Evolutionary conservation across 2,888 invertebrate genomes (phyloP).

Genomic region (Megaustenia siamemsis): DNA sequence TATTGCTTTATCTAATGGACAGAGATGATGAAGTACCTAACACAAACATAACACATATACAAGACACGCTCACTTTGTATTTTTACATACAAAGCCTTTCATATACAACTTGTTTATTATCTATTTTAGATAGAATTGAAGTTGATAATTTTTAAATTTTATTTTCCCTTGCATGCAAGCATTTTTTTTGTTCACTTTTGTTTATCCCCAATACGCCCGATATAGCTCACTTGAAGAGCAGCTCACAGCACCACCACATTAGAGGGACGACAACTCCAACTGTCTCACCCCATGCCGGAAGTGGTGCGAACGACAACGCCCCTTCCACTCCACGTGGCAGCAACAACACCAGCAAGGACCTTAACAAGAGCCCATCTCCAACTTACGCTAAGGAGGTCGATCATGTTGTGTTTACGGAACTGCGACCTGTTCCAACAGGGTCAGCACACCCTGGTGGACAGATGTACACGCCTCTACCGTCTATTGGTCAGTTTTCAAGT

Average conservation of each 20-base stretch:
- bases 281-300: slow-evolving; percentile 43
- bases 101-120: background rate
- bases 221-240: slow-evolving; percentile 29
- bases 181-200: background rate
- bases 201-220: background rate
- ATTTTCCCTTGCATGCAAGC: background rate
- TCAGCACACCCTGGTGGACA: slow-evolving; percentile 20
- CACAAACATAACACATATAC: too few species aligned
- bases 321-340: slow-evolving; percentile 9
- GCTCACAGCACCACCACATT: slow-evolving; percentile 15
- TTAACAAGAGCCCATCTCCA: slow-evolving; percentile 19
- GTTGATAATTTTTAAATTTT: background rate
- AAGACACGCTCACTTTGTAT: too few species aligned
- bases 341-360: background rate
- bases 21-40: too few species aligned
- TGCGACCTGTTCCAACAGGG: slow-evolving; percentile 42
- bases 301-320: slow-evolving; percentile 15
- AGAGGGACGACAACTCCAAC: background rate
- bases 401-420: slow-evolving; percentile 43
- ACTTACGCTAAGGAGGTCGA: slow-evolving; percentile 27
- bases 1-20: too few species aligned
- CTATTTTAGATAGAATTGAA: background rate
- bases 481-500: slow-evolving; percentile 54
- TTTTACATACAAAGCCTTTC: too few species aligned
- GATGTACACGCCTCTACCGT: slow-evolving; percentile 44